Percentiles rank a stretch among this genome's conserved stretches.
phyloP scores from a whole-genome alignment of 2,113 vertebrate genomes.

The Polyodon spathula region DNA sequence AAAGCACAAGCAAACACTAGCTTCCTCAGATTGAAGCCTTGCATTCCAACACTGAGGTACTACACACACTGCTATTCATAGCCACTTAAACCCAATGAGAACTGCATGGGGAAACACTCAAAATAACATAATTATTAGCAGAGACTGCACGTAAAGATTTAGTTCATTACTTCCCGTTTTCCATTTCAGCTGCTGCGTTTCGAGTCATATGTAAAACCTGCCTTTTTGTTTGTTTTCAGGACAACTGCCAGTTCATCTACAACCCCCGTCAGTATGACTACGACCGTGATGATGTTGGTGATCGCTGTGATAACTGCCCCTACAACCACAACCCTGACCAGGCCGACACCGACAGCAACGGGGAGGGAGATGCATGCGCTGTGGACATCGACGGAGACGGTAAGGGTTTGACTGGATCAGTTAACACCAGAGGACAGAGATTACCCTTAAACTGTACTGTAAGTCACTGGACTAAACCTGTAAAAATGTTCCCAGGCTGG shows the following conservation, averaged over 20 bases:
- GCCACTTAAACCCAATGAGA: conserved; percentile 37
- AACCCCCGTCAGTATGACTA: conserved; percentile 92
- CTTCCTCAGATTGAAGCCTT: conserved; percentile 29
- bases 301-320: conserved; percentile 91
- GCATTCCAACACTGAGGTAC: conserved; percentile 32
- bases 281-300: conserved; percentile 87
- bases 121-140: not conserved
- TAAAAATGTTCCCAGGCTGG: no score
- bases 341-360: conserved; percentile 87
- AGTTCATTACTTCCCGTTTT: conserved; percentile 12
- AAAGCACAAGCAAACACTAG: conserved; percentile 36
- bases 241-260: conserved; percentile 89
- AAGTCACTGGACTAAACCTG: no score
- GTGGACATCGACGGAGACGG: conserved; percentile 94
- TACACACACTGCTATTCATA: conserved; percentile 28
- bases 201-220: not conserved
- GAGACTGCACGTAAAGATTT: not conserved
- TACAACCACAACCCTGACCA: conserved; percentile 92
- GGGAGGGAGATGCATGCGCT: conserved; percentile 92
- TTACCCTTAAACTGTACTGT: no score
- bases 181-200: conserved; percentile 1
- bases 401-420: conserved; percentile 37
- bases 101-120: not conserved
- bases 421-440: no score
- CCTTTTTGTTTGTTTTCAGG: conserved; percentile 53